These are phyloP conservation scores for Irena cyanogastra DNA, from an alignment of 2,113 vertebrate species.

Conservation along the genomic window DNA sequence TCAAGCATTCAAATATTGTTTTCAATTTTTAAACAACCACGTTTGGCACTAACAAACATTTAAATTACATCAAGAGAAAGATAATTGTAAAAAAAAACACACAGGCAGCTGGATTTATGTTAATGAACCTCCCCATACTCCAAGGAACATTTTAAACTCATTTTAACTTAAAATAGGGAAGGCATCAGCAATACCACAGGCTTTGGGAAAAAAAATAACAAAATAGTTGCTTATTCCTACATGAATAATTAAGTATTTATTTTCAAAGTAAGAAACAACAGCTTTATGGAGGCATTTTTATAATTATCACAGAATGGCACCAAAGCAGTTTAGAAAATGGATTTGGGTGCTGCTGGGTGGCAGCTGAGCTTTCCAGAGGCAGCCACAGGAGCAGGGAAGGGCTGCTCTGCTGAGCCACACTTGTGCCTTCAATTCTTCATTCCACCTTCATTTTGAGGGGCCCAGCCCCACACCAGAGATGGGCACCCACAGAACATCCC, in stretches of 20 bases:
- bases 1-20: not conserved
- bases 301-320: not conserved
- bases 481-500: not conserved
- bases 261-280: not conserved
- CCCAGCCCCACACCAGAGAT: not conserved
- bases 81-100: not conserved
- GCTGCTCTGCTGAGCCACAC: not conserved
- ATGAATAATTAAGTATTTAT: constrained; percentile 23
- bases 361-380: not conserved
- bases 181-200: not conserved
- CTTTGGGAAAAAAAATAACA: not conserved
- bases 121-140: not conserved
- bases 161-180: not conserved
- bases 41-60: not conserved
- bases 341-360: not conserved
- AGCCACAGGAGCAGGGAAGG: not conserved
- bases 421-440: not conserved
- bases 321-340: not conserved
- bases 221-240: not conserved
- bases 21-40: not conserved
- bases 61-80: not conserved
- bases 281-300: not conserved
- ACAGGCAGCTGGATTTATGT: not conserved
- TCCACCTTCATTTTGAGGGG: not conserved
- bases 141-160: not conserved